These are phyloP conservation scores for Corythornis leucogaster DNA, from an alignment of 2,797 vertebrate species.

Conservation along the genomic window DNA sequence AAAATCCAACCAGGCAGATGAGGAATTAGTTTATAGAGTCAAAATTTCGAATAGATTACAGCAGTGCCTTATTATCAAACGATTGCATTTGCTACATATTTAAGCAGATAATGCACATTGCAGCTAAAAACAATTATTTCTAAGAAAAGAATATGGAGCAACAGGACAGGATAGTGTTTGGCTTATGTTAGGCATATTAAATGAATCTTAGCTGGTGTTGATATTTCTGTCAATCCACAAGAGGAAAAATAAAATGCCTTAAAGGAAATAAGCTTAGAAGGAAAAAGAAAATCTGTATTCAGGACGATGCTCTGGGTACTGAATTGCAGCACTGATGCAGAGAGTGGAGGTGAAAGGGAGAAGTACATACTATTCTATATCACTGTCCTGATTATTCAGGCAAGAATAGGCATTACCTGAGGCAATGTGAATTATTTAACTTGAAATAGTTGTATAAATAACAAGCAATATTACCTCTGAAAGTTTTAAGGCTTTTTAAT, in stretches of 20 bases:
- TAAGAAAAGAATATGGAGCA: neutral
- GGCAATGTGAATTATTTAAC: constrained; percentile 11
- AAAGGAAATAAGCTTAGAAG: constrained; percentile 21
- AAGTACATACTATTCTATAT: neutral
- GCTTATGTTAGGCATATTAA: constrained; percentile 28
- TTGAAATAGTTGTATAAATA: neutral
- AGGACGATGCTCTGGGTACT: neutral
- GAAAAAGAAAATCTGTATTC: constrained; percentile 59
- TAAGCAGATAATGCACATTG: constrained; percentile 18
- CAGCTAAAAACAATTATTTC: neutral
- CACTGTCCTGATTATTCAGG: constrained; percentile 3
- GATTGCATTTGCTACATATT: constrained; percentile 34
- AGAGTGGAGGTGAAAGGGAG: constrained; percentile 22
- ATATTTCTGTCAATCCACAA: constrained; percentile 32
- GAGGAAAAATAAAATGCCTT: neutral
- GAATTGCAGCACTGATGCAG: constrained; percentile 27
- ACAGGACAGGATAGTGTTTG: neutral
- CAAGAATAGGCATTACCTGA: neutral
- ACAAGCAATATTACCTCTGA: neutral
- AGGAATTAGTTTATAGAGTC: neutral
- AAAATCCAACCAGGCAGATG: neutral
- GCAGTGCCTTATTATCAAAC: neutral
- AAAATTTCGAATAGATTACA: neutral
- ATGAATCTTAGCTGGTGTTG: neutral
- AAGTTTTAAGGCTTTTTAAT: neutral